Base-by-base conservation (phyloP, 2,797 vertebrate species). In the Aldrovandia affinis region DNA sequence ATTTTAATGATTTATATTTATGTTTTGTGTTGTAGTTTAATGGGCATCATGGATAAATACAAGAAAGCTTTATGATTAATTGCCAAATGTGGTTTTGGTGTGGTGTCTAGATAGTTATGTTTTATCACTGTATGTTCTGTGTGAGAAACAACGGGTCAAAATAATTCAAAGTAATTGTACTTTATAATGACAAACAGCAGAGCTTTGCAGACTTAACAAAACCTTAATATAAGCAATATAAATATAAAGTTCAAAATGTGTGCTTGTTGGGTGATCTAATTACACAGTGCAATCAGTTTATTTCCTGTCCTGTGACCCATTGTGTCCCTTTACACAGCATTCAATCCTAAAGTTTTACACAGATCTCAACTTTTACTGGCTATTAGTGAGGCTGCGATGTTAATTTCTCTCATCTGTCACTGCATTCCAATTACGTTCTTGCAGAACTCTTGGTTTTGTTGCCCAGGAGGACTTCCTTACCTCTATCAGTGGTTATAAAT, bases 201-300 rank as follows among this genome's bases (percentile, higher is more conserved):
- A 47, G 25, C 18, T 28, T 47, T n/a, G 9, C 42, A 47, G 39
- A 47, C 73, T 44, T 47, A 73, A 73, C 68, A 15, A 22, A 5
- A 42, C 39, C 4, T 22, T 77, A 77, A 47, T 77, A n/a, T 47
- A 77, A 77, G 73, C 73, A 73, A 22, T 39, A 73, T 22, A 77
- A 25, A n/a, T 77, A 77, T 25, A 36, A 77, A n/a, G 42, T 44
- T 47, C 8, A 7, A 77, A 77, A 25, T 77, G 39, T 77, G 22
- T 77, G 22, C 42, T 77, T 77, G 20, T 77, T 47, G 68, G 22
- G 10, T 44, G 25, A 25, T 1, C 39, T 77, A 44, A 44, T 44
- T 77, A 25, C n/a, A n/a, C 73, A n/a, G 39, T n/a, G 5, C 68
- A 73, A 42, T 33, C 22, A 44, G 39, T 8, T 77, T 47, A 25